Conservation (phyloP, 2,113 vertebrate genomes). For the Callocephalon fimbriatum region DNA sequence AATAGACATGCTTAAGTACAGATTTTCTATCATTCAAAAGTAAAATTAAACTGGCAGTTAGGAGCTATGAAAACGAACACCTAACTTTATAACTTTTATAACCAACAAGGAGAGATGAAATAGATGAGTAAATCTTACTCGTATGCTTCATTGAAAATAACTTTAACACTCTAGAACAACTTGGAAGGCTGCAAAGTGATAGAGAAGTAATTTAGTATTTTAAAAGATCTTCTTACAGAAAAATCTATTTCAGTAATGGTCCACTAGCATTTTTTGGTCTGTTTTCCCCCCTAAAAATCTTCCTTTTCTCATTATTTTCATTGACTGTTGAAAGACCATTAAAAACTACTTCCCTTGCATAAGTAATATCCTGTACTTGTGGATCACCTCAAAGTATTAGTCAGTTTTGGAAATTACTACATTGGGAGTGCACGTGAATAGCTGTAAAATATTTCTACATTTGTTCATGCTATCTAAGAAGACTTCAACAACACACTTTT, state of each 20-base stretch:
- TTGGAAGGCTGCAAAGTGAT: background rate
- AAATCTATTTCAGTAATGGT: background rate
- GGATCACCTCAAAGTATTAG: background rate
- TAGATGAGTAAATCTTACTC: background rate
- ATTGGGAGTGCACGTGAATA: background rate
- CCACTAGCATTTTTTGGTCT: background rate
- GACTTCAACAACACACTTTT: background rate
- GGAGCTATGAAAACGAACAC: background rate
- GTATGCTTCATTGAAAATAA: background rate
- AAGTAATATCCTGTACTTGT: background rate
- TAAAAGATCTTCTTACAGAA: background rate
- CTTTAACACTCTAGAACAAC: background rate
- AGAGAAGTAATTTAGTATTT: background rate
- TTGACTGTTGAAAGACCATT: background rate
- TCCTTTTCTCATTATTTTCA: background rate
- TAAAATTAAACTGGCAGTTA: background rate
- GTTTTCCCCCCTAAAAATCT: background rate
- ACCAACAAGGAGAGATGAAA: background rate
- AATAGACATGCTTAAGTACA: background rate
- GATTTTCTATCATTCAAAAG: background rate
- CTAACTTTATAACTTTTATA: background rate
- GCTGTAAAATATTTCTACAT: background rate
- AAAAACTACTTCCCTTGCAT: background rate
- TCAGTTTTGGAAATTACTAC: background rate
- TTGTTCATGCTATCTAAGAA: background rate